Base-by-base conservation (phyloP, 2,113 vertebrate species). In the Vulpes vulpes region DNA sequence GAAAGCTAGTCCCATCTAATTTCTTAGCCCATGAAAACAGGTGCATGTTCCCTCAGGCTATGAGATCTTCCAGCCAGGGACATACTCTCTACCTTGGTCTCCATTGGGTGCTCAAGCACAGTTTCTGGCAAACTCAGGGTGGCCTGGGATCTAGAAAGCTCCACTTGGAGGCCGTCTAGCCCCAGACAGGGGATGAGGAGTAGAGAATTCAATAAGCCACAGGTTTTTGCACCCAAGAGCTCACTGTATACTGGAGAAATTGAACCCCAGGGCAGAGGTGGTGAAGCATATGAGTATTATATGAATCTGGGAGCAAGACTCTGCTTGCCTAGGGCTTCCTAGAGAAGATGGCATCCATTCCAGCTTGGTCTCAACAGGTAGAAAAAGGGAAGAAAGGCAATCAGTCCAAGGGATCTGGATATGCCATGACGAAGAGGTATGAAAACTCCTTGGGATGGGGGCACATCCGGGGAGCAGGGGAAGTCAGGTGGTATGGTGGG, bases 1-100 rank as follows among this genome's bases (percentile, higher is more conserved):
- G 53, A 97, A 92, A 98, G 43, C 79, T 73, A n/a, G 71, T 90
- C 85, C 53, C 73, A 73, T 91, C 81, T 88, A 59, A 74, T 74
- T 84, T 85, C 84, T 89, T 35, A 43, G 23, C 89, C 82, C 55
- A 27, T 60, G 80, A 81, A 73, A 95, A 74, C 35, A 57, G 12
- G 19, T 67, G 81, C 83, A 38, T 79, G 35, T 22, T 73, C 84
- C 78, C 81, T 92, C 38, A 2, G 38, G 76, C 57, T 57, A 0
- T 51, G 67, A 81, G n/a, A 6, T 71, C 64, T 89, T 35, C 25
- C 59, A 83, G 25, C 81, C 60, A 65, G 81, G 64, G n/a, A 89
- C 14, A 19, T 7, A 17, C 38, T 22, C 30, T 83, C 25, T 51
- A 43, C 51, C 55, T 59, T 32, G 22, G 49, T 92, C 92, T 84